Conservation (phyloP, 2,888 invertebrate genomes). For the Eupithecia dodoneata region DNA sequence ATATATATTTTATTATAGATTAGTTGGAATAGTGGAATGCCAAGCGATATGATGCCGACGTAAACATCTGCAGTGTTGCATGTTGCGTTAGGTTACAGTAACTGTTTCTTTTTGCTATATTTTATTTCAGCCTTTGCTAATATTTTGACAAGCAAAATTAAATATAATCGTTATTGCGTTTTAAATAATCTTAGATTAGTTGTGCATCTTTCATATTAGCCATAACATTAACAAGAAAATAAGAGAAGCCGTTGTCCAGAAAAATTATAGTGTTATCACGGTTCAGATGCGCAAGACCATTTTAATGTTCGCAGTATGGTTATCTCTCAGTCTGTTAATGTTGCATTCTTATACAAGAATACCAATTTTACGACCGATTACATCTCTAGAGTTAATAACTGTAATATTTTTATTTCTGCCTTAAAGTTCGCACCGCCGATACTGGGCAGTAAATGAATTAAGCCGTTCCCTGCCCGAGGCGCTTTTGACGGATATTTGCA, state of each 20-base stretch:
- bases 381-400: too few species aligned
- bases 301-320: not conserved
- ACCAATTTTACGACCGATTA: too few species aligned
- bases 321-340: not conserved
- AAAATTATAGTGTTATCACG: not conserved
- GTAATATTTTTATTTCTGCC: too few species aligned
- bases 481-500: not conserved
- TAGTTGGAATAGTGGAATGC: not conserved
- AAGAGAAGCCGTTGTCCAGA: not conserved
- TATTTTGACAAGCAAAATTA: not conserved
- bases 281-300: not conserved
- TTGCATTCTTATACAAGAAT: not conserved
- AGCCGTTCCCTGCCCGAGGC: not conserved
- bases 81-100: not conserved
- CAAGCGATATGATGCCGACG: not conserved
- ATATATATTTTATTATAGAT: too few species aligned
- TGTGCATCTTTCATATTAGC: not conserved
- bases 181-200: not conserved
- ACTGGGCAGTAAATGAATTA: too few species aligned
- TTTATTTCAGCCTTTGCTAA: not conserved
- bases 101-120: not conserved
- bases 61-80: not conserved
- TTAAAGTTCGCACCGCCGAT: too few species aligned
- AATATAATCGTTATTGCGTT: not conserved
- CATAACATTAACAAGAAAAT: not conserved